A percentile compares a stretch with the other conserved stretches of the same genome.
These are phyloP conservation scores for Mus caroli DNA, from an alignment of 2,797 vertebrate species.

Conservation along the genomic window DNA sequence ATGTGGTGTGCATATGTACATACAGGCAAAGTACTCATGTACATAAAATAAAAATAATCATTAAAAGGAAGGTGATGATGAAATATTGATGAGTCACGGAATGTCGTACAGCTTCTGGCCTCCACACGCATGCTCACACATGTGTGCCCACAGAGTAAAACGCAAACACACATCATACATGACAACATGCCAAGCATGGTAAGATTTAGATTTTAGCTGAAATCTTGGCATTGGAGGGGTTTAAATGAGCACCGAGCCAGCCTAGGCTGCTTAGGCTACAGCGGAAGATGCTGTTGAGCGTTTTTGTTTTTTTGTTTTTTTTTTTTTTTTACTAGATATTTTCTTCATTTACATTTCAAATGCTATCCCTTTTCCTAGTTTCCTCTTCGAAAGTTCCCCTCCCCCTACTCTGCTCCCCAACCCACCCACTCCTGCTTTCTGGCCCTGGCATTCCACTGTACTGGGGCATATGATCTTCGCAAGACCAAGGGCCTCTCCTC, in stretches of 20 bases:
- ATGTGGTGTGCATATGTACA: neutral
- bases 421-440: too few species aligned
- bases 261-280: neutral
- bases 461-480: too few species aligned
- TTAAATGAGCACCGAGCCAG: neutral
- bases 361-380: too few species aligned
- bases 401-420: too few species aligned
- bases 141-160: neutral
- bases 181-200: neutral
- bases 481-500: too few species aligned
- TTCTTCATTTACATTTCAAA: too few species aligned
- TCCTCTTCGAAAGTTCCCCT: too few species aligned
- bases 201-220: neutral
- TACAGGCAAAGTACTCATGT: neutral
- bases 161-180: neutral
- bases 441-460: too few species aligned
- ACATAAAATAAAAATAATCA: neutral
- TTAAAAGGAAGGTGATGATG: neutral
- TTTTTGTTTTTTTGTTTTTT: too few species aligned
- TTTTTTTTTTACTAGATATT: too few species aligned
- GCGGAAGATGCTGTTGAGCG: neutral
- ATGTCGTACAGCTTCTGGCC: neutral
- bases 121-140: neutral
- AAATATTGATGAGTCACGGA: neutral
- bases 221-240: neutral